Evolutionary conservation across 2,113 vertebrate genomes (phyloP), one percentile per base, ranked within the genome.

Genomic region (Hemiprocne comata): DNA sequence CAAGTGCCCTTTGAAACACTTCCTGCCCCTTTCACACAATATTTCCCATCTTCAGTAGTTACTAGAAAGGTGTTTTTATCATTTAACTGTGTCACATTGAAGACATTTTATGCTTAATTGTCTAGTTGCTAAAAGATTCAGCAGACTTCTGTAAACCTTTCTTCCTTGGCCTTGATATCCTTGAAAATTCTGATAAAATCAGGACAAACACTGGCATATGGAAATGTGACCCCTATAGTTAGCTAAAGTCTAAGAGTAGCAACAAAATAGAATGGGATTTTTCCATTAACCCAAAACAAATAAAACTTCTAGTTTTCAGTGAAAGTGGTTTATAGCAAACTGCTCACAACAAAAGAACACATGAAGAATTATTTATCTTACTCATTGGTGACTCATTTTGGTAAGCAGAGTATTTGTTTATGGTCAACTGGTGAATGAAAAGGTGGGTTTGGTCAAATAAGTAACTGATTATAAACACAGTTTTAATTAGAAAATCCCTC

Each of bases 1-100:
- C 90, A 92, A 87, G 57, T 86, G 89, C 90, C 90, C 93, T 94
- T 96, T 96, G 73, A 93, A 96, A 94, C 89, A 79, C 58, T 90
- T 95, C 90, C 90, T 95, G 66, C 80, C 76, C 70, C 84, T 79
- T 90, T 96, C 95, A 92, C 80, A 79, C 72, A 87, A 75, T 95
- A 75, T 93, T 97, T 96, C 88, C 92, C 77, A 84, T 67, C 83
- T 86, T 24, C 58, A 78, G 48, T 87, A 70, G 70, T 66, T 93
- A 57, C 70, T 50, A 54, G 73, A 78, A 81, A 82, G 70, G 76
- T 87, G 48, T 89, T 96, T 42, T 95, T 81, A 97, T 94, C 88
- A 87, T 89, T 90, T 92, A 87, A 77, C 88, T 77, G 82, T 94
- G 76, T 93, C 83, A 66, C 25, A 40, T 42, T 29, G 18, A 44